Evolutionary conservation across 2,113 vertebrate species (phyloP).

Genomic region (Trichechus manatus): DNA sequence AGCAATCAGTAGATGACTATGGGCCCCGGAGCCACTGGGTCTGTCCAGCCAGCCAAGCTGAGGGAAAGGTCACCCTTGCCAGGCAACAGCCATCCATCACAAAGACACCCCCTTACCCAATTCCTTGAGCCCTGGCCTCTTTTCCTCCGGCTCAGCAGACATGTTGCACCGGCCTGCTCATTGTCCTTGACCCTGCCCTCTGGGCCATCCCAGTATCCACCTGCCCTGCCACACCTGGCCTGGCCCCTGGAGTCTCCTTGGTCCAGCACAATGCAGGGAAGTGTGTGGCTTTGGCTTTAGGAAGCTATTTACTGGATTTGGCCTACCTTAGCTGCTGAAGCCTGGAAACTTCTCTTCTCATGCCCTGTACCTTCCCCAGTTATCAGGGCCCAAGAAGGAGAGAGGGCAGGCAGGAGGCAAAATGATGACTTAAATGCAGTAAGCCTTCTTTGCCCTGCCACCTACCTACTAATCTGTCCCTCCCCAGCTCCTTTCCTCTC

Average conservation of each 20-base stretch:
- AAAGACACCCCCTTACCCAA: neutral
- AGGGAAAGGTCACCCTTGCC: neutral
- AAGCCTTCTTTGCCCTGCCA: neutral
- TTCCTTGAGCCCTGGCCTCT: neutral
- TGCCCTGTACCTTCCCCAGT: neutral
- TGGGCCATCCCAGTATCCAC: neutral
- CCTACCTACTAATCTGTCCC: neutral
- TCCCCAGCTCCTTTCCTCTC: neutral
- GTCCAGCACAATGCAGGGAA: neutral
- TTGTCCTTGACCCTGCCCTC: neutral
- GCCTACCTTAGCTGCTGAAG: neutral
- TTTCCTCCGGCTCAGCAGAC: neutral
- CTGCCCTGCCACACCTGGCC: neutral
- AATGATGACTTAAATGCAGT: neutral
- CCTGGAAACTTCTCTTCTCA: neutral
- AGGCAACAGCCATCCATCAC: neutral
- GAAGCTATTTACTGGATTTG: neutral
- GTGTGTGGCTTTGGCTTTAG: neutral
- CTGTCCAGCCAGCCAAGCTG: neutral
- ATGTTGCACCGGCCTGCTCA: neutral
- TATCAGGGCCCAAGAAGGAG: neutral
- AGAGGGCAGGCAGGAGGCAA: neutral
- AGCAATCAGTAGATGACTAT: slow-evolving; percentile 46
- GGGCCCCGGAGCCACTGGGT: slow-evolving; percentile 7
- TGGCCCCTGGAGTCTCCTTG: neutral